Evolutionary conservation across 2,888 invertebrate genomes (phyloP), one percentile per base, ranked within the genome.

Genomic region (Phaedon cochleariae): DNA sequence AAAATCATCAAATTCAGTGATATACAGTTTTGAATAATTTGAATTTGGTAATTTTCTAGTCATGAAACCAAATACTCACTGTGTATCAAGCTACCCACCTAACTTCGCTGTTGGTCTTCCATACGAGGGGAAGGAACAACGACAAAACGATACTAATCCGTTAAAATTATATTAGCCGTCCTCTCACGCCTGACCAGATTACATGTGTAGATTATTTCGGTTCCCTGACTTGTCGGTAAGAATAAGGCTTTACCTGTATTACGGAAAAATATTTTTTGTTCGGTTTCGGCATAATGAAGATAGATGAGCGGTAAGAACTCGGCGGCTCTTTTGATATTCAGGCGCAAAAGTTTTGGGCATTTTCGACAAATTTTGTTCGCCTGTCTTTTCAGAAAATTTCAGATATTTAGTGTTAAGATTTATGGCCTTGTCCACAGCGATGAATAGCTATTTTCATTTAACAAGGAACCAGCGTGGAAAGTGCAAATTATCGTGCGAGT

Each of bases 131-230:
- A 49, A 52, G n/a, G n/a, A n/a, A 55, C 55, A 29, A 55, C 41
- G 65, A 59, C 61, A 64, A 61, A 57, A 49, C 57, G 72, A 72
- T 70, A 62, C 69, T 55, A 70, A 72, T 72, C 72, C 69, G 65
- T 69, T 61, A 53, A 69, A 70, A 69, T 64, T 61, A 64, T 61
- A 64, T 67, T 64, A 64, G 62, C 64, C 65, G 64, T 55, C 67
- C 58, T 55, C 73, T 74, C 68, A 77, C 75, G 76, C 69, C 62
- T 76, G 79, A 79, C 77, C 74, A 73, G 75, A 76, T 79, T 79
- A 79, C 79, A 78, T 77, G 74, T 78, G 77, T 79, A 77, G 77
- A 79, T 79, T 78, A 79, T 77, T 73, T 74, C 76, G 76, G 75
- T 74, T 72, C 76, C 70, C 59, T 71, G 70, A 70, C 66, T 72